Conservation (phyloP, 1,140 invertebrate species). For the Ctenoplectra terminalis region DNA sequence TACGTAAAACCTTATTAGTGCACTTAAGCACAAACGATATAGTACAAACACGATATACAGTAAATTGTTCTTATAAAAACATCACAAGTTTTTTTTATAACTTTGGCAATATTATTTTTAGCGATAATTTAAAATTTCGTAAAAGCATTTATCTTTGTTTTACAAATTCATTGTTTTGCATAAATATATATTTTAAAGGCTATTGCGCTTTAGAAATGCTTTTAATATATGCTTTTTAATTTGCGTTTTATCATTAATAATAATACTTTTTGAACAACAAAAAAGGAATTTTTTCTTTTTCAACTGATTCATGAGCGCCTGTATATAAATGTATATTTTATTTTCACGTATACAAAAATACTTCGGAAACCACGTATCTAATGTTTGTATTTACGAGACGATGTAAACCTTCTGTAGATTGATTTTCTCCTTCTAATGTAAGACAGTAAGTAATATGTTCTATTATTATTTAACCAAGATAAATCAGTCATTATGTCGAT, state of each 20-base stretch:
- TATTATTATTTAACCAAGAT: constrained; percentile 44
- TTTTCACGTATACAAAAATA: background rate
- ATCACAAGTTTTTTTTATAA: background rate
- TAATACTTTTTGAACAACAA: background rate
- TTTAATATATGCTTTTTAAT: background rate
- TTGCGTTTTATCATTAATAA: background rate
- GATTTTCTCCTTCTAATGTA: constrained; percentile 64
- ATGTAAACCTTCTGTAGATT: constrained; percentile 55
- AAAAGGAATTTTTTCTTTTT: background rate
- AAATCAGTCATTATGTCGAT: constrained; percentile 37
- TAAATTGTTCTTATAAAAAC: constrained; percentile 9
- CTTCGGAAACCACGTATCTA: constrained; percentile 4
- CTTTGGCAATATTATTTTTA: background rate
- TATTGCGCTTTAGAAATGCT: background rate
- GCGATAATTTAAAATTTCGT: background rate
- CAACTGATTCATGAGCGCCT: background rate
- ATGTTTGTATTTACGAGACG: background rate
- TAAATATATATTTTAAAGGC: constrained; percentile 3
- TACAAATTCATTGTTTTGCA: background rate
- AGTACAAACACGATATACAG: background rate
- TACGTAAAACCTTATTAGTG: background rate
- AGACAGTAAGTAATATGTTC: constrained; percentile 66
- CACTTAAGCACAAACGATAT: background rate
- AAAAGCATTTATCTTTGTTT: constrained; percentile 31
- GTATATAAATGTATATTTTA: constrained; percentile 6